Conservation (phyloP, 2,888 invertebrate genomes). For the Calliopum simillimum region DNA sequence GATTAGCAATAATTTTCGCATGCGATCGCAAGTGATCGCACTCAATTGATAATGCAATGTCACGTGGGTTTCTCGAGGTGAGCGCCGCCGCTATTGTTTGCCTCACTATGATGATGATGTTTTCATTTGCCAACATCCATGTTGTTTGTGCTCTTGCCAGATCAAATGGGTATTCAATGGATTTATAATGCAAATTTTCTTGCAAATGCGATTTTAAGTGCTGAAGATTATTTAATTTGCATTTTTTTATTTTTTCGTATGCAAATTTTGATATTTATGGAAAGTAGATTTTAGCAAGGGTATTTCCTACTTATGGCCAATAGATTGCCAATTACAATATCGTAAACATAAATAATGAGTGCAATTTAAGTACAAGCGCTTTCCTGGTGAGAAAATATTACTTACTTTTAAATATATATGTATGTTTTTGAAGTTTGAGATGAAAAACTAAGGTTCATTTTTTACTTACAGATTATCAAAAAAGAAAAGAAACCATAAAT, state of each 20-base stretch:
- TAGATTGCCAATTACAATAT: conserved; percentile 20
- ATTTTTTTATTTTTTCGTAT: conserved; percentile 34
- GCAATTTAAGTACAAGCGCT: background rate
- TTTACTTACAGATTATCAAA: background rate
- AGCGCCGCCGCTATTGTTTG: background rate
- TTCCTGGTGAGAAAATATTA: no score
- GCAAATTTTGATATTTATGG: conserved; percentile 33
- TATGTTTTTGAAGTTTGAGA: background rate
- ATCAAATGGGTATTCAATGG: background rate
- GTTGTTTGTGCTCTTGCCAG: background rate
- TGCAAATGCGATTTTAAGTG: conserved; percentile 41
- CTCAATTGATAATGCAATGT: conserved; percentile 40
- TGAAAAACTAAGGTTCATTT: background rate
- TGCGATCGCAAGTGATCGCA: conserved; percentile 28
- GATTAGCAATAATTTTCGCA: conserved; percentile 29
- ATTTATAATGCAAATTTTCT: conserved; percentile 33
- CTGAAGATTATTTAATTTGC: conserved; percentile 31
- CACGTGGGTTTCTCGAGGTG: conserved; percentile 37
- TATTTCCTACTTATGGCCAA: conserved; percentile 8
- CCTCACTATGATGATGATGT: conserved; percentile 10
- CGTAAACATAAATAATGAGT: conserved; percentile 20
- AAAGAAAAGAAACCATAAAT: conserved; percentile 9
- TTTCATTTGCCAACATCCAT: conserved; percentile 20
- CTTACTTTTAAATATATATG: background rate
- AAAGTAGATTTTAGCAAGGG: conserved; percentile 2